Evolutionary conservation across 1,140 invertebrate genomes (phyloP).

Genomic region (Pantala flavescens): DNA sequence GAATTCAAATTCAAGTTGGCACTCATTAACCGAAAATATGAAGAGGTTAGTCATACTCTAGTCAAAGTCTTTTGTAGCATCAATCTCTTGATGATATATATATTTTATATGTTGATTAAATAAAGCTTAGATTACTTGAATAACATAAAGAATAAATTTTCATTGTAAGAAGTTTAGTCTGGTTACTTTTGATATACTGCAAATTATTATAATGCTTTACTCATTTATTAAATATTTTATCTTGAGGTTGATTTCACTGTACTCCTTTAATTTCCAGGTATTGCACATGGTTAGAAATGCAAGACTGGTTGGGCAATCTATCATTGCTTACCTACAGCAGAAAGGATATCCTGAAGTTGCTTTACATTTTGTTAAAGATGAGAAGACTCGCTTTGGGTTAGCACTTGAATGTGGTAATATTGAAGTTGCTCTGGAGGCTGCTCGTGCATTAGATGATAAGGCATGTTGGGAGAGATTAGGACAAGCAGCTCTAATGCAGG

Average conservation of each 20-base stretch:
- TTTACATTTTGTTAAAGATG: conserved; percentile 98
- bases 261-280: conserved; percentile 41
- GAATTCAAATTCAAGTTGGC: conserved; percentile 98
- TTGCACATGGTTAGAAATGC: conserved; percentile 95
- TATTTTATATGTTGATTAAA: too few species aligned
- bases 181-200: too few species aligned
- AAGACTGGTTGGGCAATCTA: conserved; percentile 95
- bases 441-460: conserved; percentile 87
- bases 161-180: too few species aligned
- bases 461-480: conserved; percentile 94
- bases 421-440: conserved; percentile 88
- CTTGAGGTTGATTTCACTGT: too few species aligned
- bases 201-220: too few species aligned
- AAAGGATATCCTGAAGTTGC: conserved; percentile 99
- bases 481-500: conserved; percentile 85
- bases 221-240: too few species aligned
- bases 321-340: conserved; percentile 97
- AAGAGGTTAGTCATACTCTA: conserved; percentile 52
- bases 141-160: too few species aligned
- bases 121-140: too few species aligned
- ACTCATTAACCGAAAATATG: conserved; percentile 92
- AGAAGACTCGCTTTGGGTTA: conserved; percentile 91
- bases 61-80: too few species aligned
- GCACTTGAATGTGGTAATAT: conserved; percentile 98
- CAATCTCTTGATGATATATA: too few species aligned